These are phyloP conservation scores for Loripinus fragilis DNA, from an alignment of 2,888 invertebrate species.

Conservation along the genomic window DNA sequence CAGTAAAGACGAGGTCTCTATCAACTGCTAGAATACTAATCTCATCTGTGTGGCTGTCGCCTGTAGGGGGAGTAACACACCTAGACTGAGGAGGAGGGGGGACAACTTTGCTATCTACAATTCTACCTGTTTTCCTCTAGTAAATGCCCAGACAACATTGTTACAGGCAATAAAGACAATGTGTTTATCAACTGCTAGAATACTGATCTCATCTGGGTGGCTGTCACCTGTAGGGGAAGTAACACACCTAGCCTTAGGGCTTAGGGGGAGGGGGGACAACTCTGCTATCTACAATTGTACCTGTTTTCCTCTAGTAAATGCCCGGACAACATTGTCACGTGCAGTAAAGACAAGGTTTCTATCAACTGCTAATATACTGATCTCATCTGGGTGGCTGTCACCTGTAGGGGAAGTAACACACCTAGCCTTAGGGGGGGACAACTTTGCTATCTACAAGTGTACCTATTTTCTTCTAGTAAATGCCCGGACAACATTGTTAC, in stretches of 20 bases:
- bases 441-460: too few relatives aligned
- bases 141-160: constrained; percentile 93
- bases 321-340: constrained; percentile 88
- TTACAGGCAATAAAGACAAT: constrained; percentile 78
- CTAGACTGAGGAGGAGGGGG: too few relatives aligned
- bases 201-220: constrained; percentile 78
- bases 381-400: constrained; percentile 78
- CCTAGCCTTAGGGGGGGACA: too few relatives aligned
- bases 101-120: too few relatives aligned
- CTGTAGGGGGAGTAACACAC: constrained; percentile 65
- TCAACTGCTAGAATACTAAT: constrained; percentile 78
- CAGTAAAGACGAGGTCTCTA: constrained; percentile 76
- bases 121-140: constrained; percentile 90
- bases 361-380: constrained; percentile 76
- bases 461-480: constrained; percentile 93
- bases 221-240: constrained; percentile 80
- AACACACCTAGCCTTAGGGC: too few relatives aligned
- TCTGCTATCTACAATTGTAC: too few relatives aligned
- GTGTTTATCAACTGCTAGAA: constrained; percentile 73
- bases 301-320: constrained; percentile 93
- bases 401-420: constrained; percentile 70
- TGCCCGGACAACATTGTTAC: constrained; percentile 89
- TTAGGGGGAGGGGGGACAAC: too few relatives aligned
- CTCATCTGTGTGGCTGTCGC: constrained; percentile 78
- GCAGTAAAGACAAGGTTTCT: constrained; percentile 77